Evolutionary conservation across 2,113 vertebrate genomes (phyloP).

Genomic region (Etheostoma cragini): DNA sequence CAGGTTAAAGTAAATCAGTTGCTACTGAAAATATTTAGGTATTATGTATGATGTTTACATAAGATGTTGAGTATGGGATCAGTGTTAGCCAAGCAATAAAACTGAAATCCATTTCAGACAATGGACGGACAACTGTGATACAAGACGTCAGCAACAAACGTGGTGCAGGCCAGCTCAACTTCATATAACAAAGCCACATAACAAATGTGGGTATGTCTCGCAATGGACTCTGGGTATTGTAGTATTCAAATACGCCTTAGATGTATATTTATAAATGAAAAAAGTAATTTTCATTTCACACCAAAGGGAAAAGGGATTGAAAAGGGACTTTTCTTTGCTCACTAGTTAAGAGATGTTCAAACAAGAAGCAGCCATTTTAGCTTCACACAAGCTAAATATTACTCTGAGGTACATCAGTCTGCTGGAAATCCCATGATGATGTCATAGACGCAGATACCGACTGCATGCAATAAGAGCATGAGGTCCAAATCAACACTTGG

Average conservation of each 20-base stretch:
- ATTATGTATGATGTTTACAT: background rate
- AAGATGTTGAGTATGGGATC: background rate
- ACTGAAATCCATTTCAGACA: background rate
- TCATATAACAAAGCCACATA: background rate
- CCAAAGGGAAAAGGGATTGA: background rate
- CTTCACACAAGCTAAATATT: background rate
- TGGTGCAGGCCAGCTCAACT: background rate
- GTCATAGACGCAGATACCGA: background rate
- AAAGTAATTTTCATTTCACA: background rate
- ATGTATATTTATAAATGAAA: background rate
- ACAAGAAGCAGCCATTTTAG: background rate
- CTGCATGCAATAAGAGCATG: conserved; percentile 21
- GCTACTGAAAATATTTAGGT: background rate
- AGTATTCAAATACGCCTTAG: background rate
- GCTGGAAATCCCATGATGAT: background rate
- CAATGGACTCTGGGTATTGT: background rate
- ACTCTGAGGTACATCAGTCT: background rate
- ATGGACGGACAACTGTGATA: background rate
- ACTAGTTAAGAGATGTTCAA: background rate
- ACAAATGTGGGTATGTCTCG: background rate
- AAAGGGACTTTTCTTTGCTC: background rate
- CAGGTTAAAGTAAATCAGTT: background rate
- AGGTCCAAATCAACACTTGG: conserved; percentile 24
- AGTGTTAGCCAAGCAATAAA: background rate
- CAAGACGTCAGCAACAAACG: background rate